Base-by-base conservation (phyloP, 2,888 invertebrate genomes). In the Tetragonisca angustula region DNA sequence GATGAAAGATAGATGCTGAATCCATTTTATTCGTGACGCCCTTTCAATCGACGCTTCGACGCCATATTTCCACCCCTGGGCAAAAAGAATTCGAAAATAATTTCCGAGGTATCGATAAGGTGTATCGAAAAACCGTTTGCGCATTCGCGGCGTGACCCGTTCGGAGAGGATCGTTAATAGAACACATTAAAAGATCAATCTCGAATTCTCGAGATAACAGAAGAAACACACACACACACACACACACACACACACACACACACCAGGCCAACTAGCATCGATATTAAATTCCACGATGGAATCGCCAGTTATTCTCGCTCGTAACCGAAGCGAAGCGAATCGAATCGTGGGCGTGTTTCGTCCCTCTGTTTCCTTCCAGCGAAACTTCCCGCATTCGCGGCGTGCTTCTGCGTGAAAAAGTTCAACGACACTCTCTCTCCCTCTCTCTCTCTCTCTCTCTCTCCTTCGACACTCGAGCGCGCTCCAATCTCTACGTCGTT, bases 401-500 rank as follows among this genome's bases (percentile, higher is more conserved):
- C 79, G 76, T 78, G 77, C 76, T 76, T 80, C 70, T 17, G 54
- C n/a, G 52, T 69, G 19, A 80, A 87, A 11, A 70, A 69, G 67
- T 65, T 64, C 71, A 69, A 71, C 27, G 76, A 80, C 9, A 11
- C 75, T 75, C 67, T 36, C 79, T 32, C 32, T 32, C 32, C 2
- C 32, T 32, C 32, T 3, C 32, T 32, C 32, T 32, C 32, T 32
- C 32, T 32, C 32, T 32, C 27, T 27, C 27, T 27, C 75, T 76
- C 67, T 43, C 79, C 50, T 67, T 69, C 69, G 56, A 72, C 59
- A 24, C 52, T 64, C 75, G 32, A 52, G 50, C 59, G 54, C n/a
- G 9, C 24, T 21, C 59, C 36, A 27, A 50, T 21, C 56, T 11
- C 9, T 43, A 5, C 59, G 24, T 56, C 70, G 62, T 64, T 49